Conservation (phyloP, 1,140 invertebrate genomes). For the Brachionus angularis region DNA sequence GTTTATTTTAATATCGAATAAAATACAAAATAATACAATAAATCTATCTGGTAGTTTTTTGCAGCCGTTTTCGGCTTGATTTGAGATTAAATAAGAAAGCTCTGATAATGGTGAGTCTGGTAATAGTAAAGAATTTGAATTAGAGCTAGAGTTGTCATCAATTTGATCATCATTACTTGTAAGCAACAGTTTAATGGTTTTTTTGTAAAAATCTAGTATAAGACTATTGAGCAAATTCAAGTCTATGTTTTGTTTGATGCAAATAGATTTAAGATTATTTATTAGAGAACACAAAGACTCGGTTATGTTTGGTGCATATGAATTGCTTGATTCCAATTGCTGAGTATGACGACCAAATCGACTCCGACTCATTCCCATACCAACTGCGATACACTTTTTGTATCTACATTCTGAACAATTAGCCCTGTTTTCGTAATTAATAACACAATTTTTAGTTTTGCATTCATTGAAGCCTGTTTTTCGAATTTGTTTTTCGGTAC, state of each 20-base stretch:
- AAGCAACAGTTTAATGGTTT: not conserved
- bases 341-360: constrained; percentile 11
- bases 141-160: not conserved
- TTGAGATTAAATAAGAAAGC: constrained; percentile 16
- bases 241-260: not conserved
- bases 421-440: constrained; percentile 35
- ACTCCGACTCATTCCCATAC: constrained; percentile 36
- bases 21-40: constrained; percentile 20
- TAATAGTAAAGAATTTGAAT: constrained; percentile 17
- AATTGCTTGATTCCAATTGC: not conserved
- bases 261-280: not conserved
- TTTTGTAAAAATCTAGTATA: constrained; percentile 7
- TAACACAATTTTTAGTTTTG: constrained; percentile 33
- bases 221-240: not conserved
- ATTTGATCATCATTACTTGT: constrained; percentile 12
- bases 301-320: constrained; percentile 16
- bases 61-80: not conserved
- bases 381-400: constrained; percentile 38
- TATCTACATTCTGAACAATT: constrained; percentile 40
- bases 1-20: constrained; percentile 25
- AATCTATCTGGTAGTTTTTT: constrained; percentile 3
- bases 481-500: constrained; percentile 38
- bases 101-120: constrained; percentile 24
- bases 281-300: constrained; percentile 7
- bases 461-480: constrained; percentile 42